Base-by-base conservation (phyloP, 2,888 invertebrate species). In the Zygaena filipendulae region DNA sequence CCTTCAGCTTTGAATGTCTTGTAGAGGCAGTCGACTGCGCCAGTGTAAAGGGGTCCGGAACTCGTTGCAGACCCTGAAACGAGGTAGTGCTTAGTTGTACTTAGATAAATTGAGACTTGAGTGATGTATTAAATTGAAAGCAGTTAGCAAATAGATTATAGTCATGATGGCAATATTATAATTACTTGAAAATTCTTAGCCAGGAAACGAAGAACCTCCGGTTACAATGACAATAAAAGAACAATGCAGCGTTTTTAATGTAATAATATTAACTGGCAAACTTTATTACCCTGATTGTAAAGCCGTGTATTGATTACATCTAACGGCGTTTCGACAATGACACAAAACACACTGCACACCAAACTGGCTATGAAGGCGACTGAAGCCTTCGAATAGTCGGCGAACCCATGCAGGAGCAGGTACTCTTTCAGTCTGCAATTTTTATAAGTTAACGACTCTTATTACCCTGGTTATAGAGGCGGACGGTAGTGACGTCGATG, bases 391-490 rank as follows among this genome's bases (percentile, higher is more conserved):
- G 83, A 81, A 27, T 77, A 57, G 20, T 71, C 59, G 48, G 82
- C 61, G 44, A 56, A 61, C 10, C 64, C 71, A 18, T 48, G 46
- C 18, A 43, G 38, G 33, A 49, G 39, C 34, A 77, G 52, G 32
- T 40, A 38, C 39, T 59, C 51, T 56, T 75, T 77, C 43, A 62
- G 49, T 52, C 77, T 77, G 74, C 16, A 70, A 70, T 28, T 23
- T 35, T 27, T 38, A 4, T 6, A 4, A 16, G 7, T 16, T n/a
- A n/a, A n/a, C n/a, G n/a, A 7, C 16, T 16, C 5, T 16, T 16
- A 6, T 60, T 80, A 86, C 91, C 90, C 85, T 95, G 94, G 70
- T 95, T 95, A 57, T 92, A 95, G 34, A 95, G 81, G 40, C 95
- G 82, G n/a, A 93, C 92, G 23, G 92, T 86, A 40, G 91, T 82